Percentiles rank a stretch among this genome's conserved stretches.
Conservation (phyloP, 2,888 invertebrate genomes). For the Coelopa pilipes region DNA sequence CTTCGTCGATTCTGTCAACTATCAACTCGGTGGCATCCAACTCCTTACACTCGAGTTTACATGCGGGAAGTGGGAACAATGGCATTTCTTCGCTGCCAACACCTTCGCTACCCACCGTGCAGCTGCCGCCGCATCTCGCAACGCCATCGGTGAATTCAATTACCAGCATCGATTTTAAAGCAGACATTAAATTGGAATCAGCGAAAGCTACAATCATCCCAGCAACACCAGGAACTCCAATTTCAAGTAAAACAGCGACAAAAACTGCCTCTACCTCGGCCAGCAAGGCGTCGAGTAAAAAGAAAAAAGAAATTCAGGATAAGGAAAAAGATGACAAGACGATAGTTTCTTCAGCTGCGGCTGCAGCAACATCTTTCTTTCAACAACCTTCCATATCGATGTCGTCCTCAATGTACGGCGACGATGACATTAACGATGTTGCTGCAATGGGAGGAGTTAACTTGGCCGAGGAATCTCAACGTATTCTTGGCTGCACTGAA, state of each 20-base stretch:
- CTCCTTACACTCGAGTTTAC: constrained; percentile 34
- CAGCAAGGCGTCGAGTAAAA: constrained; percentile 74
- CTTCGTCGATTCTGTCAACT: constrained; percentile 56
- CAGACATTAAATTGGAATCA: constrained; percentile 53
- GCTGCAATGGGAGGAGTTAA: constrained; percentile 99
- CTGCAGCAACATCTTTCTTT: constrained; percentile 67
- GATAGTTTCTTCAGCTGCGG: constrained; percentile 48
- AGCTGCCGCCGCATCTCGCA: constrained; percentile 53
- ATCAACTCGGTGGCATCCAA: constrained; percentile 59
- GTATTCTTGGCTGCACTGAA: constrained; percentile 91
- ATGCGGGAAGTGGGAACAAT: constrained; percentile 42
- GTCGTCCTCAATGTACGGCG: constrained; percentile 74
- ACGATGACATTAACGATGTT: constrained; percentile 98
- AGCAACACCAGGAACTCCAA: constrained; percentile 41
- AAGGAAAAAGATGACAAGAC: constrained; percentile 61
- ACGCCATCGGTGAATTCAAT: constrained; percentile 49
- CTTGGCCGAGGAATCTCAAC: constrained; percentile 93
- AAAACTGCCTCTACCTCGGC: constrained; percentile 66
- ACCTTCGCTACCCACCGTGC: constrained; percentile 62
- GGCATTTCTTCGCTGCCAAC: constrained; percentile 52
- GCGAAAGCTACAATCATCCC: constrained; percentile 39
- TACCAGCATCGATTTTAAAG: constrained; percentile 49
- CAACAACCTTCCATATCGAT: constrained; percentile 68
- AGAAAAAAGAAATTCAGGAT: constrained; percentile 79
- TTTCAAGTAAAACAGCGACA: constrained; percentile 42